phyloP scores from a whole-genome alignment of 2,888 invertebrate genomes.

The Terebella lapidaria region DNA sequence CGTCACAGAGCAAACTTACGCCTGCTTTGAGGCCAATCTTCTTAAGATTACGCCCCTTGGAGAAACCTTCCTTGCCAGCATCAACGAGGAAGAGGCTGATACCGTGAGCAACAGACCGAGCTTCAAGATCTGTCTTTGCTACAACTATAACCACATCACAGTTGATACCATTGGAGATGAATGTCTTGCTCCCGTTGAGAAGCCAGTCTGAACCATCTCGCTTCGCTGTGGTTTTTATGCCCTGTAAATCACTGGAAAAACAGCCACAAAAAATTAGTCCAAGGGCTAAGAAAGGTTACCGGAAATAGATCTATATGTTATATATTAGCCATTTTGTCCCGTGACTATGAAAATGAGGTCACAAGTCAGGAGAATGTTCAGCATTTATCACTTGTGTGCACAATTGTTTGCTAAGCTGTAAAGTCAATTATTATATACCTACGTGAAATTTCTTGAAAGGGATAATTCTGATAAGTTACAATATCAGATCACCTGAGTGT shows the following conservation, averaged over 20 bases:
- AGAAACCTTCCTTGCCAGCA: constrained; percentile 52
- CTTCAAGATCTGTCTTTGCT: constrained; percentile 51
- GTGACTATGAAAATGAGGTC: no score
- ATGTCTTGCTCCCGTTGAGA: constrained; percentile 55
- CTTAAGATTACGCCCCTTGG: constrained; percentile 52
- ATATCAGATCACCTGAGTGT: no score
- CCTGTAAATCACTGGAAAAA: constrained; percentile 52
- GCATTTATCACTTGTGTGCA: no score
- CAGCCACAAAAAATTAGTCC: no score
- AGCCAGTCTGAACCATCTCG: constrained; percentile 54
- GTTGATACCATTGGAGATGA: constrained; percentile 55
- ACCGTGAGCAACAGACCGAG: constrained; percentile 53
- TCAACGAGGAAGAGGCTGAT: constrained; percentile 55
- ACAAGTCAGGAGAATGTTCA: no score
- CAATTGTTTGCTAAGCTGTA: no score
- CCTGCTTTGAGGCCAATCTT: constrained; percentile 54
- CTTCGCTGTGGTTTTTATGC: constrained; percentile 52
- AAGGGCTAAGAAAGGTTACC: background rate
- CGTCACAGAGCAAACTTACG: no score
- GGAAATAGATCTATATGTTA: background rate
- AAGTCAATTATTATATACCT: no score
- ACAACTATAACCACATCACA: constrained; percentile 54
- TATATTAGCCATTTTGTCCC: no score
- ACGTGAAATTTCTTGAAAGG: no score
- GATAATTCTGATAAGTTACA: no score